Percentiles rank a stretch among this genome's conserved stretches.
Evolutionary conservation across 2,797 vertebrate genomes (phyloP).

Genomic region (Bucorvus abyssinicus): DNA sequence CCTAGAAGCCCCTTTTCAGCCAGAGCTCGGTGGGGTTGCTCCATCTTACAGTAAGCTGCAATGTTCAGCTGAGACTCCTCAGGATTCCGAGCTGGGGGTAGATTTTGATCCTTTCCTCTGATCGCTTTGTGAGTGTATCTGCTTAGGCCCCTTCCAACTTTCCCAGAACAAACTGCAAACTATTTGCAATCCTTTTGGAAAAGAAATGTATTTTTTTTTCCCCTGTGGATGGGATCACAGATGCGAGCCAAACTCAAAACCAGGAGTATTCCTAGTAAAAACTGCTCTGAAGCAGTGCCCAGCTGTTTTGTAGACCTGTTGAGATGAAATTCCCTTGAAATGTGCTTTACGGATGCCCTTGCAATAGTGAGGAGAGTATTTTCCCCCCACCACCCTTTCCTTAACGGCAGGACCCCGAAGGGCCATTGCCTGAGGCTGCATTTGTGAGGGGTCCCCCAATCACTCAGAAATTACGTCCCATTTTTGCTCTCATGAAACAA

Average conservation of each 20-base stretch:
- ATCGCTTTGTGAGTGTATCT: neutral
- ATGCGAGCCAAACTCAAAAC: neutral
- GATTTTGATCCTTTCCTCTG: neutral
- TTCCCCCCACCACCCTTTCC: neutral
- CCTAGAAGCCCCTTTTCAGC: neutral
- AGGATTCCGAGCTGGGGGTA: neutral
- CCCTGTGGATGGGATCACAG: neutral
- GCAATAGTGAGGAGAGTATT: neutral
- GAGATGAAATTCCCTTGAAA: neutral
- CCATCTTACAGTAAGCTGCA: neutral
- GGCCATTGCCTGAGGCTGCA: accelerated
- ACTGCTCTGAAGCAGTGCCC: neutral
- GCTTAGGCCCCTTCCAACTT: neutral
- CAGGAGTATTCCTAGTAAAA: neutral
- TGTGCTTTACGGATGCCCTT: neutral
- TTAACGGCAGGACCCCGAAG: neutral
- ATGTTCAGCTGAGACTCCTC: neutral
- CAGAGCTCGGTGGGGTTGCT: neutral
- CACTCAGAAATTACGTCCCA: neutral
- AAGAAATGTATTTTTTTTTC: neutral
- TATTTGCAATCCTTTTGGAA: neutral
- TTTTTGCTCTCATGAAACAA: neutral
- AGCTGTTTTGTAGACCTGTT: neutral
- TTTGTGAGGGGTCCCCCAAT: neutral
- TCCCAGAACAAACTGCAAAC: neutral